Evolutionary conservation across 2,797 vertebrate genomes (phyloP), one percentile per base, ranked within the genome.

Genomic region (Pipistrellus pygmaeus): DNA sequence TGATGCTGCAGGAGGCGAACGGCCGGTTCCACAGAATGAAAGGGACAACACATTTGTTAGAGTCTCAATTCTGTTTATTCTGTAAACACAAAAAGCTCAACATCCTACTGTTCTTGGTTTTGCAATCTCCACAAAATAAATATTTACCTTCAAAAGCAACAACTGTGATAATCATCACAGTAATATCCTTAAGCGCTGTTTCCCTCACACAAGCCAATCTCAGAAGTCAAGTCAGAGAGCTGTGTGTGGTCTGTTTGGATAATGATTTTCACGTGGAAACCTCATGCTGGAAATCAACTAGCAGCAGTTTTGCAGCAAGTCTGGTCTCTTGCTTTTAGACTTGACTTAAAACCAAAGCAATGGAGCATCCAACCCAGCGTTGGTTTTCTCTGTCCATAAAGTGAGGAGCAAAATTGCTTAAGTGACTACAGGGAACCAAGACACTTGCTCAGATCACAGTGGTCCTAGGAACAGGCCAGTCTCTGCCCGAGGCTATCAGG

Each of bases 121-220:
- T 95, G 94, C 96, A 96, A 86, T 94, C 78, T 77, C 96, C 87
- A 68, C 87, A 96, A 95, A 97, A 94, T 97, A 97, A 97, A 96
- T 95, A 97, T 97, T 97, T 97, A 87, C 91, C 95, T 97, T 96
- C 94, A 95, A 96, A 96, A 95, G 93, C 95, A 96, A 90, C 93
- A 90, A 93, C 81, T 91, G 82, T 21, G 93, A 96, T 96, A 95
- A 93, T 41, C 77, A 94, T 95, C 91, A 88, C 82, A 44, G 53
- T 84, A 90, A 82, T 66, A 93, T 80, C 96, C 93, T 82, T 32
- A 57, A 91, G 91, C 0, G 2, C 84, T 0, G 2, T 41, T 94
- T 92, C 76, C 71, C 41, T 96, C 91, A 55, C 77, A 87, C 46
- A 30, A 1, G 68, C 91, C 77, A 75, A 38, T 12, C 5, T 15